Evolutionary conservation across 2,888 invertebrate genomes (phyloP), one percentile per base, ranked within the genome.

Genomic region (Fragum fragum): DNA sequence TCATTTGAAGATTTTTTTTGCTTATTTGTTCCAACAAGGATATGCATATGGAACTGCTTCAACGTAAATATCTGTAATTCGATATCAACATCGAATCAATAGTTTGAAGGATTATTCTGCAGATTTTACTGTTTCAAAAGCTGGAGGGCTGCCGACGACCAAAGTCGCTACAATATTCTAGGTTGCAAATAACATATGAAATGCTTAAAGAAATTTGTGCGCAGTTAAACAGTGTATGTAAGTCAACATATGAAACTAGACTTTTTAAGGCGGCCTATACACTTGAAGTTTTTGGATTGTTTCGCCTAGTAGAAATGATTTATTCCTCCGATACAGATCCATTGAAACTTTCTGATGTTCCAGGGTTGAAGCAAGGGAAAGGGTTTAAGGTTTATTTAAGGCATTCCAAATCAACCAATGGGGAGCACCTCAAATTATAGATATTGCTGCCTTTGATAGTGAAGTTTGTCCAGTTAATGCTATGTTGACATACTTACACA

Each of bases 11-110:
- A 7, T 63, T 3, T 77, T 77, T 26, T 53, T 72, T 16, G 16
- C 70, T 5, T 70, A n/a, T 32, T 23, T 57, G n/a, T 77, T 72
- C 18, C 21, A 76, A 18, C 39, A 42, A 16, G 76, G 76, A 3
- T 76, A 59, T 32, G 26, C 76, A 14, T 55, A 52, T 53, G 5
- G 32, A 16, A 73, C 73, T 18, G 55, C 55, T 28, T 28, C 59
- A 18, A 73, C 73, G 9, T 26, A 74, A 36, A 26, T 74, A 11
- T 63, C 74, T 28, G 74, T 42, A 6, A 47, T 74, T 42, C 3
- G 66, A n/a, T 74, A 28, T 26, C 26, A 61, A 1, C 73, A 73
- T 26, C 29, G 39, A 7, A 16, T 71, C 9, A 18, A 16, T 14
- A 53, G 18, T 21, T 28, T 53, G 26, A 21, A 23, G 7, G 73